Conservation (phyloP, 2,113 vertebrate species). For the Ictalurus punctatus region DNA sequence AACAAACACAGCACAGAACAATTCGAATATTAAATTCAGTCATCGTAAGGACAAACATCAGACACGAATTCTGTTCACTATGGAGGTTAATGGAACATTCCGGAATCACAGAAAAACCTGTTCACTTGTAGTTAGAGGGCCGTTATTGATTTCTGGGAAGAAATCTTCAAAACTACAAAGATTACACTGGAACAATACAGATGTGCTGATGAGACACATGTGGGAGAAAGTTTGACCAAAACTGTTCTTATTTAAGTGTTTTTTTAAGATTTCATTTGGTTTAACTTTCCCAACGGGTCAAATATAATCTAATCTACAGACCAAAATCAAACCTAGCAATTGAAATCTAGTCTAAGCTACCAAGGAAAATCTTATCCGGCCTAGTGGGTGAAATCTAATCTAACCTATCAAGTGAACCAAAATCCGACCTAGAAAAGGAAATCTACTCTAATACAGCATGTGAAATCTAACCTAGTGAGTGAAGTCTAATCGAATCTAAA, state of each 20-base stretch:
- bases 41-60: not conserved
- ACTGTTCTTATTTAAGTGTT: not conserved
- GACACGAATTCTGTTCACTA: not conserved
- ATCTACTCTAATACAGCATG: not conserved
- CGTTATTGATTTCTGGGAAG: not conserved
- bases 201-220: not conserved
- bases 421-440: not conserved
- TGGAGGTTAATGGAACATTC: not conserved
- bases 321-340: not conserved
- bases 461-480: not conserved
- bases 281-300: not conserved
- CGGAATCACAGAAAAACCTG: not conserved
- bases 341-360: not conserved
- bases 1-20: conserved; percentile 38
- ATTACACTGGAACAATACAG: too few relatives aligned
- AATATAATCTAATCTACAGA: not conserved
- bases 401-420: not conserved
- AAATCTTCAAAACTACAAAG: not conserved
- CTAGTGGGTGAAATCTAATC: not conserved
- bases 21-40: not conserved
- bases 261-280: not conserved
- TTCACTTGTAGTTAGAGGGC: not conserved
- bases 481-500: not conserved
- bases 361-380: not conserved
- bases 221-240: not conserved